A percentile compares a stretch with the other conserved stretches of the same genome.
Evolutionary conservation across 2,888 invertebrate species (phyloP).

Genomic region (Meiosimyza platycephala): DNA sequence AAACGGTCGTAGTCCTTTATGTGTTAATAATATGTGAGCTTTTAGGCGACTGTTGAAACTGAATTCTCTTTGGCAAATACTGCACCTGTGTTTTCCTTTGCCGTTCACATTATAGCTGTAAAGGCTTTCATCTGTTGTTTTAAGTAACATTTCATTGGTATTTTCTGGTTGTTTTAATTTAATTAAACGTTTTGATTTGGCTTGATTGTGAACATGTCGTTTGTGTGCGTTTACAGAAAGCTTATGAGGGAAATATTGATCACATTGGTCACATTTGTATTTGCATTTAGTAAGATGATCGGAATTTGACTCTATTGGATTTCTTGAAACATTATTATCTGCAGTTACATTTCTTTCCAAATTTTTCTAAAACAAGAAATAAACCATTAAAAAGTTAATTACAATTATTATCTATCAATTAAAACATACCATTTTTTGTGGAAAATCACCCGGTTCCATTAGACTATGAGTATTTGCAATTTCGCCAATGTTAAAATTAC

Average conservation of each 20-base stretch:
- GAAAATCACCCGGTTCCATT: too few species aligned
- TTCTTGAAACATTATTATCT: too few species aligned
- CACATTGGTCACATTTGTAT: slow-evolving; percentile 42
- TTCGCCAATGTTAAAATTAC: too few species aligned
- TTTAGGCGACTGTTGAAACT: slow-evolving; percentile 43
- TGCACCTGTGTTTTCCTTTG: slow-evolving; percentile 41
- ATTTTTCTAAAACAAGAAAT: too few species aligned
- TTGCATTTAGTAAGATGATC: too few species aligned
- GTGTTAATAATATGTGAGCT: slow-evolving; percentile 42
- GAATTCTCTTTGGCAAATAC: slow-evolving; percentile 41
- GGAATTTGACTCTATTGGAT: too few species aligned
- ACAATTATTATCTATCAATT: too few species aligned
- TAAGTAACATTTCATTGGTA: slow-evolving; percentile 32
- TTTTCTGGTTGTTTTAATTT: slow-evolving; percentile 41
- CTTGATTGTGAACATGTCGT: slow-evolving; percentile 42
- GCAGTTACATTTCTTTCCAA: too few species aligned
- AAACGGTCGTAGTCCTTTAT: slow-evolving; percentile 41
- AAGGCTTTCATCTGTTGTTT: slow-evolving; percentile 40
- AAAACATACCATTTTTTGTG: too few species aligned
- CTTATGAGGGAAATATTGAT: slow-evolving; percentile 39
- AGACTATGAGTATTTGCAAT: too few species aligned
- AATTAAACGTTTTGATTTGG: slow-evolving; percentile 37
- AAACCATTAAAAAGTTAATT: too few species aligned
- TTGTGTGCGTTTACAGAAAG: slow-evolving; percentile 43
- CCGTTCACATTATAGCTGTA: slow-evolving; percentile 36